phyloP scores from a whole-genome alignment of 2,888 invertebrate genomes.

The Mesochorus sp. region DNA sequence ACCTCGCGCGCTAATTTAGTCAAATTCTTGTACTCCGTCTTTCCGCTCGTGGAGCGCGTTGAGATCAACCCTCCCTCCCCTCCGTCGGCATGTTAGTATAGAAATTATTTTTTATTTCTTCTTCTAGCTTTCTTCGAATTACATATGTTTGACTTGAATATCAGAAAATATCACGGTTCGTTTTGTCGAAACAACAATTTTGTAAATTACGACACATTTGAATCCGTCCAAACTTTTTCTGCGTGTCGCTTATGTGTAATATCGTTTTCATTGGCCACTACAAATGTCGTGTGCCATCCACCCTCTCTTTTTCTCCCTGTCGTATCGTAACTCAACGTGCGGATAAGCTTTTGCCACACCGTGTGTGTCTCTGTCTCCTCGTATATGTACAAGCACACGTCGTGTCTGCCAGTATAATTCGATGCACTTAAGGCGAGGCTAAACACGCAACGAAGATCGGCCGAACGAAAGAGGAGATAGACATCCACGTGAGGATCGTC shows the following conservation, averaged over 20 bases:
- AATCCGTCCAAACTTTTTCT: background rate
- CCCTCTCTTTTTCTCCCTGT: constrained; percentile 21
- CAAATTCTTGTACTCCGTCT: background rate
- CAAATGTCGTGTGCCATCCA: constrained; percentile 43
- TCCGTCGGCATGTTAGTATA: too few species aligned
- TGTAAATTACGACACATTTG: background rate
- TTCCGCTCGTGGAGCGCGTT: background rate
- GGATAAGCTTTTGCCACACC: constrained; percentile 13
- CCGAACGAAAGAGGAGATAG: too few species aligned
- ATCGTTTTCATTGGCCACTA: constrained; percentile 25
- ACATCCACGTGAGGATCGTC: too few species aligned
- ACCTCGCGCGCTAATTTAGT: constrained; percentile 11
- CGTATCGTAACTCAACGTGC: constrained; percentile 34
- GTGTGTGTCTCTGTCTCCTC: background rate
- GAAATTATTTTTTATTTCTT: too few species aligned
- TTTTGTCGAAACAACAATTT: too few species aligned
- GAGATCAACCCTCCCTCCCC: too few species aligned
- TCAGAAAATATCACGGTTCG: too few species aligned
- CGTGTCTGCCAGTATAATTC: constrained; percentile 44
- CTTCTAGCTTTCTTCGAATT: too few species aligned
- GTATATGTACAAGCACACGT: constrained; percentile 8
- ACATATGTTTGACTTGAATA: too few species aligned
- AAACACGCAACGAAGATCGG: too few species aligned
- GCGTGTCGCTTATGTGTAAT: background rate
- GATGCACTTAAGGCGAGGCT: constrained; percentile 57